These are phyloP conservation scores for Toxostoma redivivum DNA, from an alignment of 2,113 vertebrate genomes.

Conservation along the genomic window DNA sequence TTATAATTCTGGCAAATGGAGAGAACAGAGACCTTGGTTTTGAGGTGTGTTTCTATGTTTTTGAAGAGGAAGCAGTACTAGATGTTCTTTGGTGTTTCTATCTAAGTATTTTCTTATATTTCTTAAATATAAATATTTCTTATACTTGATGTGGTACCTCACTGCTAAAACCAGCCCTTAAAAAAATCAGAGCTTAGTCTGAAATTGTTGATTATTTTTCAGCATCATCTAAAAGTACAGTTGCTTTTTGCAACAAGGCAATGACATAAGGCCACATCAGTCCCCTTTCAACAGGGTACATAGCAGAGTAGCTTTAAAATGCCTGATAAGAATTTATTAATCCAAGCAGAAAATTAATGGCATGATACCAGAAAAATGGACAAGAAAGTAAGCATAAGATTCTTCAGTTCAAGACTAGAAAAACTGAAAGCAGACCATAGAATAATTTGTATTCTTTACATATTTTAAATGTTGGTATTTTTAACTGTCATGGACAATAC, in stretches of 20 bases:
- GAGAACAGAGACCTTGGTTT: not conserved
- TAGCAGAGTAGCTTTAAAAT: not conserved
- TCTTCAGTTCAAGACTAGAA: not conserved
- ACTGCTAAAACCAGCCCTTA: not conserved
- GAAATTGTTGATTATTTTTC: not conserved
- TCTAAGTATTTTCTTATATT: not conserved
- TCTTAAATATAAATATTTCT: not conserved
- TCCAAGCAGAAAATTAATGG: not conserved
- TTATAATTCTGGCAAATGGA: not conserved
- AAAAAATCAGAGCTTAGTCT: not conserved
- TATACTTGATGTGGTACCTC: not conserved
- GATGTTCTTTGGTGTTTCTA: not conserved
- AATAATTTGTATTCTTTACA: not conserved
- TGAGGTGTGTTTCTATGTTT: not conserved
- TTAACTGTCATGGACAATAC: not conserved
- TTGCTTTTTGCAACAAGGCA: not conserved
- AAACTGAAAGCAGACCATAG: not conserved
- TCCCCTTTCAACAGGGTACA: not conserved
- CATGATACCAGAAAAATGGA: not conserved
- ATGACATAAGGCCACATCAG: not conserved
- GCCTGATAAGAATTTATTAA: not conserved
- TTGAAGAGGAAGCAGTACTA: not conserved
- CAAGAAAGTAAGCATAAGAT: not conserved
- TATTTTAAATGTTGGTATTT: not conserved
- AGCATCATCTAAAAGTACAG: not conserved